Evolutionary conservation across 2,797 vertebrate genomes (phyloP), one percentile per base, ranked within the genome.

Genomic region (Gallinago solitaria): DNA sequence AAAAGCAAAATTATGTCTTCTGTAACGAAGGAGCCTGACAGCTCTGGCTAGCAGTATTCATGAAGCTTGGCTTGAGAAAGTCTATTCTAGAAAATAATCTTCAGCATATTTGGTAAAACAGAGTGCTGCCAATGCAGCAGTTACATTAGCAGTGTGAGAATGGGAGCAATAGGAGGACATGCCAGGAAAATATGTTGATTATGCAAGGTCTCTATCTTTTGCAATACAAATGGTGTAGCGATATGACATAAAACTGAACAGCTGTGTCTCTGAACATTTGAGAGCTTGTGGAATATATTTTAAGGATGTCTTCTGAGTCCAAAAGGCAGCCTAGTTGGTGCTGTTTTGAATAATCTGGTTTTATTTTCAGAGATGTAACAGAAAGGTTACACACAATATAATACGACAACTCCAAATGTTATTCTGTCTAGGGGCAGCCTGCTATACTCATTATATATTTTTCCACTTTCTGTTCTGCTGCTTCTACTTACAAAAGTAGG

Each of bases 131-230:
- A 89, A 76, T 89, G 86, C 81, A 90, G 81, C 83, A 89, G 53
- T 91, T 80, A 53, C 2, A 0, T 87, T 75, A 74, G 77, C 76
- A 83, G 75, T 59, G 68, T 64, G 53, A 85, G 90, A 89, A 83
- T 2, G 18, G 79, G 89, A 95, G 93, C 48, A 39, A 77, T 10
- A 67, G 60, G 71, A 87, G 77, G 51, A 68, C 57, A 45, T 3
- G 25, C 82, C 84, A 92, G 89, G 92, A 91, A 95, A 96, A 90
- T 83, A 89, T 59, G 86, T 93, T 85, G 86, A 79, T 90, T 94
- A 81, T 79, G 67, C 90, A 83, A 95, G 78, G 71, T 92, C 71
- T 89, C 81, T 87, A 19, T 95, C 83, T 87, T 94, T 89, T 94
- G 57, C 80, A 91, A 28, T 78, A 59, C 68, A 77, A 86, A 71